Evolutionary conservation across 2,113 vertebrate species (phyloP), one percentile per base, ranked within the genome.

Genomic region (Elanoides forficatus): DNA sequence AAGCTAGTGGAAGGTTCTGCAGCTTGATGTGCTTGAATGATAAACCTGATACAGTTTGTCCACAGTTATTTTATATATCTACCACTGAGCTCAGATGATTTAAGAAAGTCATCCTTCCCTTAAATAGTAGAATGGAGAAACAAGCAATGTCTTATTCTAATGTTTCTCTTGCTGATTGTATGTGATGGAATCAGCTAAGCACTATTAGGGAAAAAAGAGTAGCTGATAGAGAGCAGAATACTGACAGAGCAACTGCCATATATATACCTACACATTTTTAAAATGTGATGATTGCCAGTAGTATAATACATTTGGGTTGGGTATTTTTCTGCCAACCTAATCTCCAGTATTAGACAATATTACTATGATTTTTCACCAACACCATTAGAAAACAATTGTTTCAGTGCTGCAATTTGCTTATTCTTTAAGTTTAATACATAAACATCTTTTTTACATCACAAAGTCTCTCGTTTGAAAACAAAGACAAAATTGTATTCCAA

Each of bases 311-410:
- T 55, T 67, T 52, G 52, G 20, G 6, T 5, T 79, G 52, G 14
- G 17, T 79, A 4, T 89, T 86, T 63, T 63, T 27, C 42, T 78
- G 25, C 42, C 56, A 94, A 55, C 21, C 23, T 55, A 14, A 74
- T 79, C 59, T 68, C 40, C 30, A 60, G 9, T 60, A 68, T 78
- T 58, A 82, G 56, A 45, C 20, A 71, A 47, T 48, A 63, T 52
- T 71, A 18, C 34, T n/a, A 59, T 63, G 42, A 23, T 42, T 86
- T 55, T 87, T 73, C 43, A 84, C 38, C 21, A 30, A 38, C 0
- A 1, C 12, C 0, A 0, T 53, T 60, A 30, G 20, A 60, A 87
- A 74, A 45, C 1, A 25, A 21, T 85, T 75, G 29, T 71, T 56
- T 67, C 27, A 68, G 66, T 9, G 11, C 50, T 84, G 38, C 50